These are phyloP conservation scores for Samia ricini DNA, from an alignment of 1,140 invertebrate species.

Conservation along the genomic window DNA sequence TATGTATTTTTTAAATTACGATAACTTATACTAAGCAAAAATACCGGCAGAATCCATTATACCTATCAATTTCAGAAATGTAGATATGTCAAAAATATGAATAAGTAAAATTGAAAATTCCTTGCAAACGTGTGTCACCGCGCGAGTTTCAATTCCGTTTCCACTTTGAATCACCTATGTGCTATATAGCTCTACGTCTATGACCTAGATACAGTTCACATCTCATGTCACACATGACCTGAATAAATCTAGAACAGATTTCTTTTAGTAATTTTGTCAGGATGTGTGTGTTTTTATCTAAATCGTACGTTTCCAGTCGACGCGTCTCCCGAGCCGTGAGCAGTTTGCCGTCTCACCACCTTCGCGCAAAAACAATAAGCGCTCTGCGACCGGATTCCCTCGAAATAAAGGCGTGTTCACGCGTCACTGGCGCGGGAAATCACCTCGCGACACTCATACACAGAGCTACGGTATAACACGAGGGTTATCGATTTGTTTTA, in stretches of 20 bases:
- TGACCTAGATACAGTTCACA: not conserved
- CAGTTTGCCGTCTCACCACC: not conserved
- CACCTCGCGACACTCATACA: not conserved
- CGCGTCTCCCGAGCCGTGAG: not conserved
- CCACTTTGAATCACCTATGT: not conserved
- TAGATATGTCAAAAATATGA: not conserved
- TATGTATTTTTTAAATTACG: too few relatives aligned
- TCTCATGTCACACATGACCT: not conserved
- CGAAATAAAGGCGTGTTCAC: slow-evolving; percentile 16
- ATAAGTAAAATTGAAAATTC: not conserved
- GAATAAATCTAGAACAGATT: not conserved
- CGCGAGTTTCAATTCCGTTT: not conserved
- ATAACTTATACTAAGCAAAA: not conserved
- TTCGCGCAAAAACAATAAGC: slow-evolving; percentile 8
- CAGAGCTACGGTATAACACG: not conserved
- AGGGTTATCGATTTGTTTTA: too few relatives aligned
- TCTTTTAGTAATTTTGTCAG: not conserved
- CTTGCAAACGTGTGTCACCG: not conserved
- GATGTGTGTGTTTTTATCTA: not conserved
- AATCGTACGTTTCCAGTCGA: not conserved
- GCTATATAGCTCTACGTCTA: too few relatives aligned
- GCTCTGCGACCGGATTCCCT: not conserved
- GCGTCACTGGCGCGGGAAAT: slow-evolving; percentile 11
- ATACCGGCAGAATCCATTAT: not conserved
- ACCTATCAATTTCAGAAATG: not conserved